A percentile compares a stretch with the other conserved stretches of the same genome.
Evolutionary conservation across 2,797 vertebrate genomes (phyloP).

Genomic region (Trematomus bernacchii): DNA sequence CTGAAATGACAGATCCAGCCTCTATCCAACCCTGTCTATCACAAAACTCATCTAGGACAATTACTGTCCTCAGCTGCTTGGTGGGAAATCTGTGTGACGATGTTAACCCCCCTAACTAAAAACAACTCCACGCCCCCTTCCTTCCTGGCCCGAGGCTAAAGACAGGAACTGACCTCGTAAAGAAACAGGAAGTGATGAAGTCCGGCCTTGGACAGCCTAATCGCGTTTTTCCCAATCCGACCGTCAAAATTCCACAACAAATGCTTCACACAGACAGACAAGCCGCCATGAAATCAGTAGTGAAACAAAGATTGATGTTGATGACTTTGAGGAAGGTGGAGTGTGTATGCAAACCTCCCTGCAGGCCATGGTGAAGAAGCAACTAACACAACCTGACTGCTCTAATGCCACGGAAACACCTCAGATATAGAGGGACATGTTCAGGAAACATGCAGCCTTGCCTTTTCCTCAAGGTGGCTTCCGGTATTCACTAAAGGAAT

Average conservation of each 20-base stretch:
- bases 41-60: slow-evolving; percentile 13
- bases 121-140: slow-evolving; percentile 71
- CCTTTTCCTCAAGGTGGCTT: slow-evolving; percentile 66
- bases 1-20: not conserved
- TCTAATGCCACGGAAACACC: slow-evolving; percentile 14
- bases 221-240: slow-evolving; percentile 47
- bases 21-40: not conserved
- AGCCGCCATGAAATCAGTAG: not conserved
- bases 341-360: not conserved
- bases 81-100: slow-evolving; percentile 32
- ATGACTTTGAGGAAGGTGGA: not conserved
- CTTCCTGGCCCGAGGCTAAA: slow-evolving; percentile 77
- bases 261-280: slow-evolving; percentile 2
- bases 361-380: not conserved
- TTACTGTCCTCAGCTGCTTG: not conserved
- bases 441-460: slow-evolving; percentile 45
- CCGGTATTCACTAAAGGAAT: slow-evolving; percentile 36
- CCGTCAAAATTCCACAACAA: slow-evolving; percentile 40
- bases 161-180: slow-evolving; percentile 86
- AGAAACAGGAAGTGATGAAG: slow-evolving; percentile 87
- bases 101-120: slow-evolving; percentile 33
- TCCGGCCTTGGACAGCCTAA: slow-evolving; percentile 69
- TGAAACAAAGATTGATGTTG: slow-evolving; percentile 3
- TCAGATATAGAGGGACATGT: slow-evolving; percentile 32
- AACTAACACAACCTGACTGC: not conserved